Conservation (phyloP, 2,797 vertebrate genomes). For the Apogon hyalosoma region DNA sequence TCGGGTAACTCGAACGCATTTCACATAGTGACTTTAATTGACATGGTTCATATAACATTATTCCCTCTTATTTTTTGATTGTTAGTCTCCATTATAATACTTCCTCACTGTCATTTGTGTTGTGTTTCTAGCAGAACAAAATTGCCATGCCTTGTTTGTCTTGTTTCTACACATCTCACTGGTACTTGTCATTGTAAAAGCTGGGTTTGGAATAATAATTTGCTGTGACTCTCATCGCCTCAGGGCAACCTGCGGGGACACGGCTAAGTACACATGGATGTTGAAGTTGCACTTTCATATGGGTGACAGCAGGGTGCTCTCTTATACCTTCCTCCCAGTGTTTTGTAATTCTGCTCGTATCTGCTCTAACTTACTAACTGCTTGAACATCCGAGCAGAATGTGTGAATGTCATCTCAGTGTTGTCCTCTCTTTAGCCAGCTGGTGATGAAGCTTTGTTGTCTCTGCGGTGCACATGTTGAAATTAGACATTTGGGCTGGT, state of each 20-base stretch:
- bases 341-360: conserved; percentile 11
- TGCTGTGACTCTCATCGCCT: neutral
- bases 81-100: neutral
- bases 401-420: conserved; percentile 65
- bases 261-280: neutral
- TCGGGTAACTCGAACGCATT: neutral
- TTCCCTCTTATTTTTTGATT: neutral
- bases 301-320: conserved; percentile 73
- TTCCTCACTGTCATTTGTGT: neutral
- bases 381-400: conserved; percentile 62
- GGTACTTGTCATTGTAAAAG: neutral
- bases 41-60: neutral
- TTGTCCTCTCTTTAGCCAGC: conserved; percentile 44
- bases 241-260: neutral
- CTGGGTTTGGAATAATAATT: neutral
- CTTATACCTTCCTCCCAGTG: conserved; percentile 24
- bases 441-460: conserved; percentile 65
- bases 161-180: neutral
- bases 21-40: neutral
- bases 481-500: conserved; percentile 56
- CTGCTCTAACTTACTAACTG: conserved; percentile 11
- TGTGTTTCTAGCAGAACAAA: neutral
- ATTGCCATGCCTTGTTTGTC: neutral
- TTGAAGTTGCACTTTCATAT: conserved; percentile 33
- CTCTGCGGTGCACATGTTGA: conserved; percentile 46